Evolutionary conservation across 2,113 vertebrate genomes (phyloP), one percentile per base, ranked within the genome.

Genomic region (Pygoscelis antarcticus): DNA sequence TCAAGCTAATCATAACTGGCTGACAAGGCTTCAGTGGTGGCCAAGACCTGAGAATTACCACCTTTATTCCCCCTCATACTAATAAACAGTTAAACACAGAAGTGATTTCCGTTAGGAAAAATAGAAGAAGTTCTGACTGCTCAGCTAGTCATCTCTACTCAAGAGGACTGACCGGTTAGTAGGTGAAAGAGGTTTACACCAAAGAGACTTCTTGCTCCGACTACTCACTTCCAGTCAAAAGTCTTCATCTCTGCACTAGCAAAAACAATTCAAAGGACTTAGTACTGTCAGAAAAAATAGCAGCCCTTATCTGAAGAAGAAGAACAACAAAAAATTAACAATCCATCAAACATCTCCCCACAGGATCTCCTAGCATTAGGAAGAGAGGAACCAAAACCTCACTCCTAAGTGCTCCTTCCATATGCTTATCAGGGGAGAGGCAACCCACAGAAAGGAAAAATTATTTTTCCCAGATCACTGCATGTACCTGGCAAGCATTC

Each of bases 1-100:
- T 92, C 79, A 95, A 87, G 83, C 47, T 96, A 94, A 92, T 92
- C 65, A 79, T 64, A 93, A 75, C 52, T 81, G 79, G 54, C 71
- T 96, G 90, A 84, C 49, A 60, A 90, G 57, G n/a, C 52, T 83
- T 64, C 76, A 64, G 54, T 47, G 75, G 62, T 85, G 71, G 92
- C 92, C 80, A 94, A 90, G 68, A 76, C 22, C 55, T 72, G 64
- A 93, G 65, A 91, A 93, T 91, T 95, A 78, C 47, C 47, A 89
- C 42, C 64, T 89, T 95, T 87, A 69, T 91, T 83, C 38, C 61
- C 51, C 26, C 27, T 89, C 32, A 18, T 46, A 61, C 5, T 66
- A 83, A 89, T 18, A 42, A 68, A 60, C 69, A 90, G 72, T 36
- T 77, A 61, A 82, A 90, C 23, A 51, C 20, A n/a, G 29, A 30